A percentile compares a stretch with the other conserved stretches of the same genome.
Evolutionary conservation across 2,888 invertebrate genomes (phyloP).

Genomic region (Thymelicus acteon): DNA sequence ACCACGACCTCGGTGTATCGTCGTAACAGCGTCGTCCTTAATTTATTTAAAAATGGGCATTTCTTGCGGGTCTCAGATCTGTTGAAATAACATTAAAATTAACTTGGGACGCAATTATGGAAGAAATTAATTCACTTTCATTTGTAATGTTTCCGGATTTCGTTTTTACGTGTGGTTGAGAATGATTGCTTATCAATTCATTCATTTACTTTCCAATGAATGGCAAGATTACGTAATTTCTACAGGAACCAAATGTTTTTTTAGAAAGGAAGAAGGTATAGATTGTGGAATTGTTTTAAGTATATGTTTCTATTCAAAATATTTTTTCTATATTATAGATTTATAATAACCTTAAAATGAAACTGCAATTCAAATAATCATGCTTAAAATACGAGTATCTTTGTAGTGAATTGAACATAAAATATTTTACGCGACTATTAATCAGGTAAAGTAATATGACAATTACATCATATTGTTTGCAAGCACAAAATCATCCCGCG

Average conservation of each 20-base stretch:
- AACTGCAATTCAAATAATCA: no score
- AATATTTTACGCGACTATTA: neutral
- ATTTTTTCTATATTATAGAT: no score
- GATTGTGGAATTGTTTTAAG: no score
- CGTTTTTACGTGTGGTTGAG: neutral
- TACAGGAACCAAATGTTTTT: no score
- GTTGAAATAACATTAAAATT: slow-evolving; percentile 26
- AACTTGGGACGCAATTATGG: slow-evolving; percentile 14
- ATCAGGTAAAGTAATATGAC: slow-evolving; percentile 2
- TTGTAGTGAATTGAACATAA: neutral
- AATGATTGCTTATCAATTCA: slow-evolving; percentile 12
- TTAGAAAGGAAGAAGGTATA: no score
- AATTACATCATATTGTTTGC: slow-evolving; percentile 17
- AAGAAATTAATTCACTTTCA: slow-evolving; percentile 29
- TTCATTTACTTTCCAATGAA: slow-evolving; percentile 1
- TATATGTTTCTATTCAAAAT: no score
- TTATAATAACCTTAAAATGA: no score
- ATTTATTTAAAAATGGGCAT: slow-evolving; percentile 42
- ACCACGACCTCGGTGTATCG: slow-evolving; percentile 43
- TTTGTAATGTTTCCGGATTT: slow-evolving; percentile 15
- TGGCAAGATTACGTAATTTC: neutral
- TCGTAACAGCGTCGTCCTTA: slow-evolving; percentile 49
- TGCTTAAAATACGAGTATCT: no score
- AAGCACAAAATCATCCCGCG: slow-evolving; percentile 8
- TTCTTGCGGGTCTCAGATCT: slow-evolving; percentile 22